Evolutionary conservation across 2,113 vertebrate species (phyloP).

Genomic region (Rutilus rutilus): DNA sequence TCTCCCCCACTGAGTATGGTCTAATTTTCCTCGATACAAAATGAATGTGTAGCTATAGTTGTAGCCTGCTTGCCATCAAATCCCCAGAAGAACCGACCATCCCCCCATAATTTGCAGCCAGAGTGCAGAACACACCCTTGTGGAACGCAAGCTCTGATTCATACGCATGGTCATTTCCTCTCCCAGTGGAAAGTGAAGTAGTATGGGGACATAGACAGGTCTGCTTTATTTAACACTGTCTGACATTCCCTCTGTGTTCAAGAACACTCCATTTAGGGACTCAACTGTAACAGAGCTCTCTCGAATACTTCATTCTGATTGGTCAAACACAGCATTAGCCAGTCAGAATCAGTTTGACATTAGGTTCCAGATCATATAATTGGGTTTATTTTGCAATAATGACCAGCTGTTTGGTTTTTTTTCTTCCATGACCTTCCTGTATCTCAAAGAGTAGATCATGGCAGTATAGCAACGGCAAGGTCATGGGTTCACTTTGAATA

Average conservation of each 20-base stretch:
- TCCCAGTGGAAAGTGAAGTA: slow-evolving; percentile 42
- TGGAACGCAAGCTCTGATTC: slow-evolving; percentile 51
- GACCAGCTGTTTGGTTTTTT: not conserved
- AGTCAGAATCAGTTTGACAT: not conserved
- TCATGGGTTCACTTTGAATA: not conserved
- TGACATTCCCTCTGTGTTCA: slow-evolving; percentile 4
- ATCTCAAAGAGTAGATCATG: not conserved
- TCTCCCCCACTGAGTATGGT: not conserved
- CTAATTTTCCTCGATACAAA: slow-evolving; percentile 33
- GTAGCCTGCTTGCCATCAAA: slow-evolving; percentile 13
- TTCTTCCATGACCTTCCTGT: not conserved
- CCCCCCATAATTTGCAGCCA: not conserved
- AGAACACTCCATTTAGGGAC: slow-evolving; percentile 25
- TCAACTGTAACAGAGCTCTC: not conserved
- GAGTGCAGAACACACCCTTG: not conserved
- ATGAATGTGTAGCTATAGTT: not conserved
- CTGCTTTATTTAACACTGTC: slow-evolving; percentile 45
- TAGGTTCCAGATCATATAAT: not conserved
- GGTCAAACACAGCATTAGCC: not conserved
- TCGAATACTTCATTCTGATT: not conserved
- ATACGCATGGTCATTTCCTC: slow-evolving; percentile 50
- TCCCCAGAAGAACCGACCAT: slow-evolving; percentile 9
- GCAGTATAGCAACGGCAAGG: not conserved
- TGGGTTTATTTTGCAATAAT: not conserved
- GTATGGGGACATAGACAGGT: slow-evolving; percentile 1